These are phyloP conservation scores for Alviniconcha strummeri DNA, from an alignment of 2,888 invertebrate species.

Conservation along the genomic window DNA sequence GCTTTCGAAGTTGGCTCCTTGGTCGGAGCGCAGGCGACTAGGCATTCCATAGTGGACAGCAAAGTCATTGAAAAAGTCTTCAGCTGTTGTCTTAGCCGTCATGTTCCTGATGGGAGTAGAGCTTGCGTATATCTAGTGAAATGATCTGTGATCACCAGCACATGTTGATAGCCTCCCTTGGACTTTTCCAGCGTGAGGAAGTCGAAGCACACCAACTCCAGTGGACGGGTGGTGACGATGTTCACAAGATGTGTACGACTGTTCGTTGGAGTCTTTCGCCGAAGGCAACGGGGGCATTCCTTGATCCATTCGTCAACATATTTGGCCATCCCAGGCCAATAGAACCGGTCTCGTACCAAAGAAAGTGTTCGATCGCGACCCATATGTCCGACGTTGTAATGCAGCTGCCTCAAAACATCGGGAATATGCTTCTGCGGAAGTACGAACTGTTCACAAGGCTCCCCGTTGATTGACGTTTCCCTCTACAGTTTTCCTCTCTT, in stretches of 20 bases:
- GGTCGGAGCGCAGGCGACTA: conserved; percentile 1
- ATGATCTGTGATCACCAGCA: conserved; percentile 23
- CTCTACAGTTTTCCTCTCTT: too few species aligned
- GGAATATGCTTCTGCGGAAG: too few species aligned
- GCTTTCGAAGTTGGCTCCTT: conserved; percentile 16
- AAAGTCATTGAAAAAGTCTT: conserved; percentile 23
- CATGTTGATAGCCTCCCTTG: conserved; percentile 19
- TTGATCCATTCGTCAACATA: not conserved
- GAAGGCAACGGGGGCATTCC: not conserved
- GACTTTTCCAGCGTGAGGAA: conserved; percentile 15
- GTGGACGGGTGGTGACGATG: not conserved
- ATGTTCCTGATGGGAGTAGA: not conserved
- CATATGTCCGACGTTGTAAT: conserved; percentile 12
- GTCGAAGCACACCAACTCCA: conserved; percentile 5
- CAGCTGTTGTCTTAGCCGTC: conserved; percentile 16
- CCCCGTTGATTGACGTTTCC: too few species aligned
- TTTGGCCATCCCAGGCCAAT: conserved; percentile 22
- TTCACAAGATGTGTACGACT: not conserved
- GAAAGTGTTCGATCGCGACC: not conserved
- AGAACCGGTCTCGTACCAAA: conserved; percentile 17
- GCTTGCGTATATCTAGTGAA: conserved; percentile 2
- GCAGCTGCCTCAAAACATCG: too few species aligned
- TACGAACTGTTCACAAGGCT: too few species aligned
- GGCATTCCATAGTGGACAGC: conserved; percentile 19
- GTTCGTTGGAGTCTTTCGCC: conserved; percentile 7